A percentile compares a stretch with the other conserved stretches of the same genome.
phyloP scores from a whole-genome alignment of 2,888 invertebrate species.

The Thecocarcelia acutangulata region DNA sequence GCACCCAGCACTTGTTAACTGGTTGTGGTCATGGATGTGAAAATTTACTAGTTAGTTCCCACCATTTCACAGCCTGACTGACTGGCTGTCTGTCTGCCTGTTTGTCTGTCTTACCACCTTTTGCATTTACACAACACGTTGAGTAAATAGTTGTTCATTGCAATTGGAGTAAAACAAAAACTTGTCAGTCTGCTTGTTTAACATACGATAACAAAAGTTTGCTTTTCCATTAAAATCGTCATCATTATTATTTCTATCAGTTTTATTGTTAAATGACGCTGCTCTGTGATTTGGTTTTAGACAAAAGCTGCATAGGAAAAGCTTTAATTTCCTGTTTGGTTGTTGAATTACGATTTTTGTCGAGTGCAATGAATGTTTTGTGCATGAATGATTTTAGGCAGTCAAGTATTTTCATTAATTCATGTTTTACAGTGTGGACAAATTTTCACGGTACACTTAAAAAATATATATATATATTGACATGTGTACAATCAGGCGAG shows the following conservation, averaged over 20 bases:
- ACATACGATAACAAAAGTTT: conserved; percentile 18
- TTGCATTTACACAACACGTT: conserved; percentile 10
- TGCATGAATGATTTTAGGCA: conserved; percentile 47
- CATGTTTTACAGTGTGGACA: conserved; percentile 2
- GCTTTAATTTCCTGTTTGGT: conserved; percentile 43
- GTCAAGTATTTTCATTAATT: conserved; percentile 3
- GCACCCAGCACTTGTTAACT: conserved; percentile 19
- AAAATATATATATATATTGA: too few species aligned
- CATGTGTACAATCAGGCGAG: too few species aligned
- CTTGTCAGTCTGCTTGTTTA: conserved; percentile 3
- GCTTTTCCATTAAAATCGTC: conserved; percentile 18
- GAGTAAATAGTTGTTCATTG: not conserved
- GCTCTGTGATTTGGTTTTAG: conserved; percentile 9
- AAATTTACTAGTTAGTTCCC: not conserved
- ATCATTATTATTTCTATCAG: not conserved
- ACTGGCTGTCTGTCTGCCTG: not conserved
- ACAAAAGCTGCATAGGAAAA: conserved; percentile 9
- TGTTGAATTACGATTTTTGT: conserved; percentile 8
- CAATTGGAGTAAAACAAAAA: conserved; percentile 45
- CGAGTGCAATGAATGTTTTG: conserved; percentile 7
- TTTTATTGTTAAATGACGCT: not conserved
- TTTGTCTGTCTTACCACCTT: not conserved
- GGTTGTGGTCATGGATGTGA: conserved; percentile 12
- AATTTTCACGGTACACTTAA: not conserved
- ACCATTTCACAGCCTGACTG: not conserved